Evolutionary conservation across 2,113 vertebrate species (phyloP).

Genomic region (Enhydra lutris): DNA sequence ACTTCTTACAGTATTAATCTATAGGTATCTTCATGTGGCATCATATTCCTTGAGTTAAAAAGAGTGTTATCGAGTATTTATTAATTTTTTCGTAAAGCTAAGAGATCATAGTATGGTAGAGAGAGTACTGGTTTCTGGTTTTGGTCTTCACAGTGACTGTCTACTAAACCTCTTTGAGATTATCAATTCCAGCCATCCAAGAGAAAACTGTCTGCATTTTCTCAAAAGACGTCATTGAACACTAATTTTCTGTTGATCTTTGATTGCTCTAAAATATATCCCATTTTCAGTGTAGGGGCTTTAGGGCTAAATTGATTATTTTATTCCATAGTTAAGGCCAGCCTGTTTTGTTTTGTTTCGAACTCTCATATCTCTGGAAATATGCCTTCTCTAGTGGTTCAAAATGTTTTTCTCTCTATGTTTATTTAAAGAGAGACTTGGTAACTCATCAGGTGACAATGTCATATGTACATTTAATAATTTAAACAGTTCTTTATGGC

Average conservation of each 20-base stretch:
- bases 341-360: not conserved
- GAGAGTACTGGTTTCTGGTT: not conserved
- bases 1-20: not conserved
- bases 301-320: not conserved
- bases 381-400: not conserved
- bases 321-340: not conserved
- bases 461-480: not conserved
- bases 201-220: not conserved
- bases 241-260: constrained; percentile 10
- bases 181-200: not conserved
- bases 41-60: not conserved
- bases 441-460: not conserved
- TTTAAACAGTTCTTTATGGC: constrained; percentile 3
- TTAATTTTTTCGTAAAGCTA: not conserved
- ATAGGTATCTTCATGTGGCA: not conserved
- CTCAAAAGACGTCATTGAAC: not conserved
- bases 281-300: not conserved
- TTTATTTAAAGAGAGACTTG: constrained; percentile 32
- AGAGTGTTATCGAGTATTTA: not conserved
- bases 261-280: constrained; percentile 5
- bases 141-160: not conserved
- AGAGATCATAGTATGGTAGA: not conserved
- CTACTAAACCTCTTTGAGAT: not conserved
- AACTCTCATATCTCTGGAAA: not conserved
- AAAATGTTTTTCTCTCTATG: not conserved